These are phyloP conservation scores for Paraescarpia echinospica DNA, from an alignment of 1,140 invertebrate species.

Conservation along the genomic window DNA sequence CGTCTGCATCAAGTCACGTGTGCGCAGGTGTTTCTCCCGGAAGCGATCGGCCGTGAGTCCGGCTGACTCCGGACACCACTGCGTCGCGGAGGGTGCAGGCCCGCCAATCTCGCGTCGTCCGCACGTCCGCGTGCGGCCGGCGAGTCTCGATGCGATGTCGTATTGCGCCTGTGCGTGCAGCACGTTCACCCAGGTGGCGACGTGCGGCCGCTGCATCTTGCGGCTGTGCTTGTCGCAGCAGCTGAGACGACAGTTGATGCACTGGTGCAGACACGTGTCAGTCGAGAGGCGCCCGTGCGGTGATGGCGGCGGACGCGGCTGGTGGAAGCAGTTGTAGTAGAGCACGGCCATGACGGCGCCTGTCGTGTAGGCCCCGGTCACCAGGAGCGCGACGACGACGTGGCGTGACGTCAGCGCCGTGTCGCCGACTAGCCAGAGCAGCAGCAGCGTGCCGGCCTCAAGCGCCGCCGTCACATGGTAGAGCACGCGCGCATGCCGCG, in stretches of 20 bases:
- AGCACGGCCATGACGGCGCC: conserved; percentile 74
- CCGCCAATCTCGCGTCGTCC: not conserved
- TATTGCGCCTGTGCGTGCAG: conserved; percentile 37
- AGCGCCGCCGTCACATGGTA: conserved; percentile 91
- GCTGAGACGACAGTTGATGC: conserved; percentile 48
- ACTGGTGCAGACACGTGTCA: conserved; percentile 35
- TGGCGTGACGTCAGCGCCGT: not conserved
- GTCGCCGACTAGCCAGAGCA: conserved; percentile 61
- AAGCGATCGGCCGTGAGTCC: not conserved
- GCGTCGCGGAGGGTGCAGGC: too few relatives aligned
- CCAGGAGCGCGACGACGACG: conserved; percentile 51
- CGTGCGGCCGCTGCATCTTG: conserved; percentile 40
- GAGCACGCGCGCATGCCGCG: conserved; percentile 78
- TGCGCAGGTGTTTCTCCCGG: not conserved
- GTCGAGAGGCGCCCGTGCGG: conserved; percentile 22
- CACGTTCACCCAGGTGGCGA: conserved; percentile 40
- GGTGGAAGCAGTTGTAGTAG: conserved; percentile 79
- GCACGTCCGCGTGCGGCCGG: not conserved
- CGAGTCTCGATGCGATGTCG: conserved; percentile 19
- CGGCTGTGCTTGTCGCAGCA: conserved; percentile 43
- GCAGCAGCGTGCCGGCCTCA: conserved; percentile 78
- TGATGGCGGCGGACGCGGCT: conserved; percentile 55
- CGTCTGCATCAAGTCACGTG: not conserved
- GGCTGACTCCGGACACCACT: not conserved
- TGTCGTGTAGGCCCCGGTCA: conserved; percentile 69